These are phyloP conservation scores for Suricata suricatta DNA, from an alignment of 2,113 vertebrate species.

Conservation along the genomic window DNA sequence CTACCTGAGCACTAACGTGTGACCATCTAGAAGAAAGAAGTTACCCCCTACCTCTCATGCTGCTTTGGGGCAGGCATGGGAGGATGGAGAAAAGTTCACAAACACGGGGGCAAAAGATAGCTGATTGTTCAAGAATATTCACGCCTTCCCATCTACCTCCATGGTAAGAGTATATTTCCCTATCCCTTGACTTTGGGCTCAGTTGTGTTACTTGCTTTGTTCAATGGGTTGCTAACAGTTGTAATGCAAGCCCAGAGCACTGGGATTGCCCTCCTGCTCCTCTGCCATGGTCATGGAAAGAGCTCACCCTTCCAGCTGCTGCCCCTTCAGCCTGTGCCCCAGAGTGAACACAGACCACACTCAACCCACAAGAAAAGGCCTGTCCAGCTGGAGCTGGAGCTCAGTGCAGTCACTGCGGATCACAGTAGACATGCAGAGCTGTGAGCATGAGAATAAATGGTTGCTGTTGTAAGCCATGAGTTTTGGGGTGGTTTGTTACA, in stretches of 20 bases:
- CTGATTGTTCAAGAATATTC: not conserved
- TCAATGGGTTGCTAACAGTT: not conserved
- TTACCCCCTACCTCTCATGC: not conserved
- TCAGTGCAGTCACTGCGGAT: rapidly evolving
- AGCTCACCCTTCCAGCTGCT: not conserved
- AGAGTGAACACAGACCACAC: not conserved
- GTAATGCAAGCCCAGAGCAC: not conserved
- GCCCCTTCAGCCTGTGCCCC: not conserved
- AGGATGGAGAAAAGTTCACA: not conserved
- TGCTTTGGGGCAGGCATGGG: not conserved
- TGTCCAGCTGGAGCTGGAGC: not conserved
- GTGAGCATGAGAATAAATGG: not conserved
- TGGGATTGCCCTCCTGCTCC: not conserved
- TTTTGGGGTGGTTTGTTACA: not conserved
- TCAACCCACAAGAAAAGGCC: not conserved
- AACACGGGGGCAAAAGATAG: not conserved
- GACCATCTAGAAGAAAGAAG: not conserved
- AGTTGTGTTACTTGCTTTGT: not conserved
- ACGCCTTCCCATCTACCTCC: not conserved
- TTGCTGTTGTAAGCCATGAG: not conserved
- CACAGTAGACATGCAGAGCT: not conserved
- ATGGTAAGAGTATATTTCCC: not conserved
- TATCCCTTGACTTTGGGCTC: not conserved
- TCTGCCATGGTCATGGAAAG: not conserved
- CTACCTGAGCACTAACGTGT: not conserved